Evolutionary conservation across 2,888 invertebrate genomes (phyloP).

Genomic region (Dyspetes luteomarginatus): DNA sequence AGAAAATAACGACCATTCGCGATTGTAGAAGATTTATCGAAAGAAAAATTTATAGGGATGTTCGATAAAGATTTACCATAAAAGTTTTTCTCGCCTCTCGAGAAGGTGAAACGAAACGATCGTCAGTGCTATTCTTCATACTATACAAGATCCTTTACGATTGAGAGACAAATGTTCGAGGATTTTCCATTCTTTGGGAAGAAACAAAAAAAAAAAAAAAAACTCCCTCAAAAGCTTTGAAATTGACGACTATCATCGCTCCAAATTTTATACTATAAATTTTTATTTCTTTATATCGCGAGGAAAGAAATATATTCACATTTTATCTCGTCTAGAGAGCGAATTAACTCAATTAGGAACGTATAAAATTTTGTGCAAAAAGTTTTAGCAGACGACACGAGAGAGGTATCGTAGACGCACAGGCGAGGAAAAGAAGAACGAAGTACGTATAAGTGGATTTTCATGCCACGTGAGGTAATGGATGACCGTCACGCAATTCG

Average conservation of each 20-base stretch:
- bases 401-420: constrained; percentile 8
- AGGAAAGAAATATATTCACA: neutral
- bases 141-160: constrained; percentile 2
- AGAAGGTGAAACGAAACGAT: neutral
- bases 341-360: constrained; percentile 37
- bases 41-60: neutral
- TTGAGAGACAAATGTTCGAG: constrained; percentile 23
- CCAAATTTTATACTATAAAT: neutral
- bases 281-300: neutral
- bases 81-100: constrained; percentile 17
- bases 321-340: neutral
- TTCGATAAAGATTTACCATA: neutral
- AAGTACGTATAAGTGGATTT: constrained; percentile 5
- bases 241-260: neutral
- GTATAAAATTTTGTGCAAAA: too few relatives aligned
- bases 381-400: neutral
- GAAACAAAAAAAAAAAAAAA: constrained; percentile 13
- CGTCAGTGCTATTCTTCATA: constrained; percentile 34
- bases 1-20: neutral
- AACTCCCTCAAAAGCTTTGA: neutral
- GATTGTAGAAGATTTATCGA: constrained; percentile 40
- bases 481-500: constrained; percentile 63
- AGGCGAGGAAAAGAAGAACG: neutral
- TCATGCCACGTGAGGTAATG: constrained; percentile 47
- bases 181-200: constrained; percentile 11